phyloP scores from a whole-genome alignment of 2,797 vertebrate species.

The Pangasius larnaudii region DNA sequence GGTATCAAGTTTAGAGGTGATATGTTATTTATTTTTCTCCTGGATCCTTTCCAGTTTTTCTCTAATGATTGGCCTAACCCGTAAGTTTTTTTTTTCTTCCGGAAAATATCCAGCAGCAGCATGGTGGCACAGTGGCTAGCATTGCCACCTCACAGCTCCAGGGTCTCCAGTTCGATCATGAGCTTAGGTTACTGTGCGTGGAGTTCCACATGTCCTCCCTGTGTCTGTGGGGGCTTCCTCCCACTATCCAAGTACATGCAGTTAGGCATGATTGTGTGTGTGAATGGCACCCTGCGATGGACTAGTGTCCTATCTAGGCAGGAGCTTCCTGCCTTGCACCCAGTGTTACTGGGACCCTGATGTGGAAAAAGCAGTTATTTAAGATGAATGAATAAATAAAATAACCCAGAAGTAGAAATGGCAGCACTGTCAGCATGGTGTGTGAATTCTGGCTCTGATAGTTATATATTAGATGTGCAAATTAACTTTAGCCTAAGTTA shows the following conservation, averaged over 20 bases:
- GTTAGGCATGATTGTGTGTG: not conserved
- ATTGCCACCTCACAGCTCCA: not conserved
- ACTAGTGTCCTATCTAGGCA: not conserved
- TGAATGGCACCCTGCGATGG: not conserved
- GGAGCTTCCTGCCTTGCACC: not conserved
- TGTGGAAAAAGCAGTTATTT: not conserved
- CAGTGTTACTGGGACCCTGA: not conserved
- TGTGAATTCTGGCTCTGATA: not conserved
- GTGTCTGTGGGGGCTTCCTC: not conserved
- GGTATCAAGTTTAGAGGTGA: constrained; percentile 39
- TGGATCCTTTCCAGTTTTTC: constrained; percentile 26
- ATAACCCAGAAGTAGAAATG: not conserved
- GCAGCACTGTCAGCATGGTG: not conserved
- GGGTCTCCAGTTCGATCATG: not conserved
- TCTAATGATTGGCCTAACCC: not conserved
- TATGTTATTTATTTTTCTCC: constrained; percentile 47
- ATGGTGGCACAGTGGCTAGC: not conserved
- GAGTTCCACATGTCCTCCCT: not conserved
- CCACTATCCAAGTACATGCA: not conserved
- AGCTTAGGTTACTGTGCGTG: not conserved
- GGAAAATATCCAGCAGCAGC: not conserved
- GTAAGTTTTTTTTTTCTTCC: not conserved
- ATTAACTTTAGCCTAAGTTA: not conserved
- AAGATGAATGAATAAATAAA: not conserved
- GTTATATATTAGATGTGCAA: not conserved